phyloP scores from a whole-genome alignment of 2,797 vertebrate genomes.

The Capromys pilorides region DNA sequence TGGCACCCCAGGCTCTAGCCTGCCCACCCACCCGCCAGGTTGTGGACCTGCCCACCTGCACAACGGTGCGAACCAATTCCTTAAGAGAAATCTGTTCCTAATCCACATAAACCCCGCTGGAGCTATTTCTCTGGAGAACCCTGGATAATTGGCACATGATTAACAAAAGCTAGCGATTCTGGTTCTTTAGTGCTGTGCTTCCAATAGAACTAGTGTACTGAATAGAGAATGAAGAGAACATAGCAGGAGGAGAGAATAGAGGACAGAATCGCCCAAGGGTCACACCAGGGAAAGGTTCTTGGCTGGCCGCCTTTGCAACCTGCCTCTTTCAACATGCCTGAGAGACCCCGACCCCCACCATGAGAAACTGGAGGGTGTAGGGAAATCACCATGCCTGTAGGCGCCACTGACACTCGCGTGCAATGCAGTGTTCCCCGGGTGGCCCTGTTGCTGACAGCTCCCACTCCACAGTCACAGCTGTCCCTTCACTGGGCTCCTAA shows the following conservation, averaged over 20 bases:
- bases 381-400: fast-evolving
- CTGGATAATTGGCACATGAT: neutral
- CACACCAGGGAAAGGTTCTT: neutral
- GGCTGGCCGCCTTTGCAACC: neutral
- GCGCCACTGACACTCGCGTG: fast-evolving
- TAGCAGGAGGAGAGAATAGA: no score
- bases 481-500: neutral
- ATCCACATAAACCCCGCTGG: neutral
- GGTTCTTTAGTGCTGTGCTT: neutral
- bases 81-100: neutral
- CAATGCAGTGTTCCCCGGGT: fast-evolving
- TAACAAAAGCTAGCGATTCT: neutral
- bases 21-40: neutral
- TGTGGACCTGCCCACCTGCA: fast-evolving
- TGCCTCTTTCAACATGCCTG: neutral
- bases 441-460: neutral
- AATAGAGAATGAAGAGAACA: neutral
- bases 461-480: fast-evolving
- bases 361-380: neutral
- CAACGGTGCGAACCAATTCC: neutral
- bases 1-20: fast-evolving
- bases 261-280: neutral
- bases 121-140: neutral
- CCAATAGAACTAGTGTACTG: neutral
- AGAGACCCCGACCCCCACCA: neutral